Evolutionary conservation across 1,140 invertebrate genomes (phyloP), one percentile per base, ranked within the genome.

Genomic region (Teleopsis dalmanni): DNA sequence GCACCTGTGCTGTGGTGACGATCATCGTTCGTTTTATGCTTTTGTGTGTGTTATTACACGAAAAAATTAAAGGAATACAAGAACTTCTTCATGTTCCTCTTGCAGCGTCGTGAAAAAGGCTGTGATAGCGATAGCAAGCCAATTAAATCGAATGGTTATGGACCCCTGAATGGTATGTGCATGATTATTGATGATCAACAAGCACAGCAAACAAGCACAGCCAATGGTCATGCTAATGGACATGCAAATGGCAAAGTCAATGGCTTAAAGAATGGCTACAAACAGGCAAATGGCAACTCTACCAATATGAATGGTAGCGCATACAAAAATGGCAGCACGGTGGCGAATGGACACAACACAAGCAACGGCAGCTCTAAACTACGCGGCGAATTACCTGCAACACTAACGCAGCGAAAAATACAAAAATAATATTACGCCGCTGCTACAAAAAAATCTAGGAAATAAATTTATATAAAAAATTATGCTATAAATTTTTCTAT

Each of bases 391-490:
- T 11, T 38, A 42, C 43, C 60, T 26, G 55, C 61, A 43, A 58
- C 66, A 54, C 59, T 67, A 53, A 67, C 57, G 27, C 64, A 67
- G 50, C 53, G 64, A 38, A 67, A 67, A 56, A 56, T 59, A 65
- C 64, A 65, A 29, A 29, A 48, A 38, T 38, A 48, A 48, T 38
- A 40, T 48, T 53, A 31, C 9, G 9, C 21, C 5, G 8, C 7
- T 5, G 37, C 37, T 23, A 37, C 14, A n/a, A n/a, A n/a, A n/a
- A n/a, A n/a, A n/a, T n/a, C n/a, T n/a, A n/a, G n/a, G n/a, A n/a
- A n/a, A n/a, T n/a, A n/a, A n/a, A n/a, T n/a, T n/a, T n/a, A n/a
- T n/a, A n/a, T n/a, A n/a, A n/a, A n/a, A n/a, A n/a, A n/a, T n/a
- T n/a, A n/a, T n/a, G n/a, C n/a, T n/a, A n/a, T n/a, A n/a, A n/a